Evolutionary conservation across 2,888 invertebrate genomes (phyloP), one percentile per base, ranked within the genome.

Genomic region (Oscheius onirici): DNA sequence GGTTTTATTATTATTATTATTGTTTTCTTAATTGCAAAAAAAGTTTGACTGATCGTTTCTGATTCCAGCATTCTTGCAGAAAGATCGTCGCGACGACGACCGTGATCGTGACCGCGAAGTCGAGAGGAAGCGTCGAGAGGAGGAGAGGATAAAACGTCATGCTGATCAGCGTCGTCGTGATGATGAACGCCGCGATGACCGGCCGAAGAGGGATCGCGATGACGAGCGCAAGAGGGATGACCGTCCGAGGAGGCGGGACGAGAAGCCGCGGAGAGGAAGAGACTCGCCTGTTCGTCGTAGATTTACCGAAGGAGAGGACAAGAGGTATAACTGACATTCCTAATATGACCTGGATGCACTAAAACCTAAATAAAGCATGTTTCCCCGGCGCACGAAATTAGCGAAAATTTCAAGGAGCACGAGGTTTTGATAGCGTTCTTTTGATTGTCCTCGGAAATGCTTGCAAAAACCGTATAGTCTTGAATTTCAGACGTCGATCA

Each of bases 271-370:
- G 5, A 51, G 70, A 17, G 26, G 55, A 61, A 71, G 28, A 41
- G 67, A 8, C 55, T 72, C 67, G 58, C 54, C 70, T 13, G 61
- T 52, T 52, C 11, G 75, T 57, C 10, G 63, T 58, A 11, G 76
- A 73, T 73, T 78, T 74, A 51, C 75, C 69, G 65, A 73, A 34
- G 44, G 58, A 3, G 63, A 61, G 11, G 26, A 63, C 5, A 70
- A 63, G 43, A 61, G 44, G 69, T 69, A n/a, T n/a, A n/a, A n/a
- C n/a, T n/a, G n/a, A n/a, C n/a, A n/a, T n/a, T n/a, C n/a, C n/a
- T n/a, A n/a, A n/a, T n/a, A n/a, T n/a, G n/a, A n/a, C n/a, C n/a
- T n/a, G n/a, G n/a, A n/a, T n/a, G n/a, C n/a, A n/a, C n/a, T n/a
- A n/a, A n/a, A n/a, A n/a, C n/a, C n/a, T n/a, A n/a, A n/a, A n/a